Base-by-base conservation (phyloP, 1,140 invertebrate genomes). In the Geopemphigus sp. region DNA sequence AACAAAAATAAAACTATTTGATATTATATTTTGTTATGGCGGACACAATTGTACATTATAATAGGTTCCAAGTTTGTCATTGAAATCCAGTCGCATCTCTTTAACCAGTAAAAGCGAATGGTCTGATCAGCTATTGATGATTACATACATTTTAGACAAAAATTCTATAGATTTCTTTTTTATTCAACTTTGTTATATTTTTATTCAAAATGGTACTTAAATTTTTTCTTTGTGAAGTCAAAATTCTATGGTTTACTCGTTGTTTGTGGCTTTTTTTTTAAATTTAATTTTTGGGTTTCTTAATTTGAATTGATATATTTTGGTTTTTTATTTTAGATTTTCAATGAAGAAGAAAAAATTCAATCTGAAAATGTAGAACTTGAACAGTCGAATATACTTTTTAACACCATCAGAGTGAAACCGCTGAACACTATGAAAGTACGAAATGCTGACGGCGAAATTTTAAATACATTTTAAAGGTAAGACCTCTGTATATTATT, bases 331-430 rank as follows among this genome's bases (percentile, higher is more conserved):
- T 76, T 63, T 29, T 59, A 78, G 74, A 47, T 78, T 47, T 17
- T 78, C 4, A 63, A 78, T 29, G 57, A 61, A 47, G 63, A 78
- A 78, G 29, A 78, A 61, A 47, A 78, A 63, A 47, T 78, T 19
- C 74, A 78, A 61, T 15, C 15, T 0, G 74, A 78, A 26, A 47
- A 26, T 26, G 11, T 12, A 0, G 74, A 78, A 50, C 74, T 12
- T 1, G 74, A 78, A 50, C 74, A 63, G 14, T 50, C 45, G 1
- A 61, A 63, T 17, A 26, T 61, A 2, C 56, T 50, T 1, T n/a
- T 78, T 1, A 78, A 78, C 47, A 63, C 57, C 15, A 78, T 78
- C 12, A 59, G 74, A 59, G 74, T 78, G 8, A 78, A 78, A 17
- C 74, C 74, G 8, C 15, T 78, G 39, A 50, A 78, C 26, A 47